phyloP scores from a whole-genome alignment of 2,113 vertebrate genomes.

The Phrynosoma platyrhinos region DNA sequence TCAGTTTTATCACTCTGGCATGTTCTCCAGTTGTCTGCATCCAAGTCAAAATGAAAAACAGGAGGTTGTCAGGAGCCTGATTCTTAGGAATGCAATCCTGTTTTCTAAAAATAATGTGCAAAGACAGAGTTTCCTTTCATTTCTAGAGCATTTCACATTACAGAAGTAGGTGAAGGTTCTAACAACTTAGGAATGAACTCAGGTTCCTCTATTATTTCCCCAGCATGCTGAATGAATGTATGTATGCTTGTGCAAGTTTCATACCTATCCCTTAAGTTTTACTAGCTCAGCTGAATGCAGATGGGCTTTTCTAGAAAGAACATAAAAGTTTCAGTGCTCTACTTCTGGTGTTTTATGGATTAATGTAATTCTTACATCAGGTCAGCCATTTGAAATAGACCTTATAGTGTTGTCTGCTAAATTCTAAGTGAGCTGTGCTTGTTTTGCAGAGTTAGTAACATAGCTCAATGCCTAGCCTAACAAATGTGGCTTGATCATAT shows the following conservation, averaged over 20 bases:
- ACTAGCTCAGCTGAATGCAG: neutral
- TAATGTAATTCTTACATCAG: neutral
- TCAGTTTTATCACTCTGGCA: neutral
- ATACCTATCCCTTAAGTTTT: neutral
- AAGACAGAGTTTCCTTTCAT: neutral
- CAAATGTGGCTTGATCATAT: neutral
- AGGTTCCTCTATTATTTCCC: neutral
- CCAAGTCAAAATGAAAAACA: conserved; percentile 9
- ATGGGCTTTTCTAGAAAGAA: neutral
- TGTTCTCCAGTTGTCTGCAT: neutral
- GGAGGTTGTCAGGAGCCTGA: neutral
- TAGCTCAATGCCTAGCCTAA: neutral
- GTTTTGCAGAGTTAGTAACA: neutral
- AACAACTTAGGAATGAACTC: neutral
- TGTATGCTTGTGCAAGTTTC: neutral
- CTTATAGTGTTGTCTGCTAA: neutral
- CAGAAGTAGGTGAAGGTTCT: neutral
- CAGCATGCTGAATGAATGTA: neutral
- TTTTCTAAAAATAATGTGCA: neutral
- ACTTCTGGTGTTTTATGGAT: neutral
- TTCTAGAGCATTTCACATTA: neutral
- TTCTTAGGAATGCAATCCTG: neutral
- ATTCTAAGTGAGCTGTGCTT: neutral
- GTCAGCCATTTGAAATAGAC: neutral
- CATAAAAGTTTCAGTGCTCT: neutral